Evolutionary conservation across 2,888 invertebrate genomes (phyloP), one percentile per base, ranked within the genome.

Genomic region (Caenorhabditis sp.): DNA sequence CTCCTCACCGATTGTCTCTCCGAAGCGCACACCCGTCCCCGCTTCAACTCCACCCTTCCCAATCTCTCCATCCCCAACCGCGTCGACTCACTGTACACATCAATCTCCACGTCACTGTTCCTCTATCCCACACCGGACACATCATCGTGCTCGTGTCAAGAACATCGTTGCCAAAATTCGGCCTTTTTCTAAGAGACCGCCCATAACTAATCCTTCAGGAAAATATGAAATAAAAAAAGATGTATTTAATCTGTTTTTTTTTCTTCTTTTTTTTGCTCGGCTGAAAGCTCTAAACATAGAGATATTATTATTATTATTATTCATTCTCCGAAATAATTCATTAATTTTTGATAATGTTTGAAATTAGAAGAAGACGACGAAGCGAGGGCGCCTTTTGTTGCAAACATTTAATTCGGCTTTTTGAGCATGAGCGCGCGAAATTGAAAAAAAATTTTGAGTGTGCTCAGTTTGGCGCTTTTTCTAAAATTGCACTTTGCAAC

Each of bases 61-160:
- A 66, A 66, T 23, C 54, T 59, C 10, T 65, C 68, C 14, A 76
- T 70, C 49, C 50, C 69, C 17, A 53, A 58, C n/a, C 58, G 66
- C 1, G 59, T 71, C 4, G 64, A 62, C 2, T 57, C 57, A 21
- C 67, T 66, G 17, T 69, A 69, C 10, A 72, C 65, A 23, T 65
- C 69, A n/a, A 69, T 68, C 4, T 68, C 75, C 3, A 57, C 71
- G 1, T 61, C 60, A 8, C 66, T 75, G 21, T 62, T 72, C n/a
- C 62, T 76, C 8, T 66, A 75, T 43, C 66, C 74, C 14, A 70
- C 72, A 10, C 73, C 77, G 17, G 84, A 85, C 58, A 73, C 80
- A 17, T 83, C 84, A 24, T 81, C 78, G n/a, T 86, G 86, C 65
- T 83, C 83, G 23, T 86, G 86, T 68, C 63, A 77, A 17, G 81